A percentile compares a stretch with the other conserved stretches of the same genome.
These are phyloP conservation scores for Pelusios castaneus DNA, from an alignment of 2,113 vertebrate genomes.

Conservation along the genomic window DNA sequence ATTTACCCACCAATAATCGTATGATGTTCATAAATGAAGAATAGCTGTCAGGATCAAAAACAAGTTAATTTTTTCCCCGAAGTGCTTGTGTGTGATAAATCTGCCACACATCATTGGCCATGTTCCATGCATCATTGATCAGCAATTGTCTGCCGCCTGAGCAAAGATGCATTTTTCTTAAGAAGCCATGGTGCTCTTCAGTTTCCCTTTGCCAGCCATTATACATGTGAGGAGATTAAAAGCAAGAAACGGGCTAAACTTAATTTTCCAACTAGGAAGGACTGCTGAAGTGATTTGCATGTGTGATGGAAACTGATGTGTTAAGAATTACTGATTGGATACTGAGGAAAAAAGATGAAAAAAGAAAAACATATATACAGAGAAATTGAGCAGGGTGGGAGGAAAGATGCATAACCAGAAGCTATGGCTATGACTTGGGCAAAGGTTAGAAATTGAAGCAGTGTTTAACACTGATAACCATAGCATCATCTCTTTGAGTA, in stretches of 20 bases:
- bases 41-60: not conserved
- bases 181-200: not conserved
- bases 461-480: not conserved
- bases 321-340: not conserved
- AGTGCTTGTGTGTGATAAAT: not conserved
- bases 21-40: not conserved
- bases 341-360: not conserved
- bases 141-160: not conserved
- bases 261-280: not conserved
- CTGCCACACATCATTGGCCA: not conserved
- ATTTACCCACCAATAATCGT: not conserved
- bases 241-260: not conserved
- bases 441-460: not conserved
- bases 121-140: not conserved
- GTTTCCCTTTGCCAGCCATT: not conserved
- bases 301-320: not conserved
- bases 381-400: not conserved
- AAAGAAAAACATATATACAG: not conserved
- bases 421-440: not conserved
- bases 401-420: not conserved
- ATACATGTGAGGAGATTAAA: not conserved
- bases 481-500: not conserved
- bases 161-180: not conserved
- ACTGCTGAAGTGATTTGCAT: not conserved
- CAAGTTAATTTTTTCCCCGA: not conserved